Conservation (phyloP, 2,113 vertebrate species). For the Mystacornis crossleyi region DNA sequence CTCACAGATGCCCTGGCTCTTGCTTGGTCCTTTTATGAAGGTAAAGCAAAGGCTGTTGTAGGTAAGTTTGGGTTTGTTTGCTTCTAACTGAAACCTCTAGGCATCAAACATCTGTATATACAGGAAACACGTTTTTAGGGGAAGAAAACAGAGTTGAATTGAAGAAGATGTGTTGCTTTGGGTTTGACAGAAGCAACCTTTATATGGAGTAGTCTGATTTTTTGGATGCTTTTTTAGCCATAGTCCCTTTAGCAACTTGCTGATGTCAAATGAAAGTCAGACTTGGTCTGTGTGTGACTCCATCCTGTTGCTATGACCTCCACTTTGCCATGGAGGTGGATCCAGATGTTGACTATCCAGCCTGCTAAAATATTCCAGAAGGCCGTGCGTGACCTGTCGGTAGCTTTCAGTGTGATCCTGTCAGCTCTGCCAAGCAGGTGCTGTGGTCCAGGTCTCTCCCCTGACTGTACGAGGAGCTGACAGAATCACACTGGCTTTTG, state of each 20-base stretch:
- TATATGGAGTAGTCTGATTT: background rate
- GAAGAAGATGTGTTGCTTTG: background rate
- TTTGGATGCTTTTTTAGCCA: accelerated
- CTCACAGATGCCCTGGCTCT: conserved; percentile 91
- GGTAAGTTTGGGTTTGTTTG: conserved; percentile 75
- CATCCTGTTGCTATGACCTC: background rate
- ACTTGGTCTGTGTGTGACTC: background rate
- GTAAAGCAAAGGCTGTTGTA: conserved; percentile 94
- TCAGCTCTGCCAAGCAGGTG: background rate
- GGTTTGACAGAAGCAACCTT: background rate
- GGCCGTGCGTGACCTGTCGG: background rate
- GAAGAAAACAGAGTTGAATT: background rate
- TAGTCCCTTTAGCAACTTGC: background rate
- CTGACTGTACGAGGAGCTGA: background rate
- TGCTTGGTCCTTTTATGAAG: conserved; percentile 96
- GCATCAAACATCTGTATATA: background rate
- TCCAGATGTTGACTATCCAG: background rate
- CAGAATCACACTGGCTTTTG: background rate
- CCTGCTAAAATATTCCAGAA: background rate
- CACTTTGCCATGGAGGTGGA: background rate
- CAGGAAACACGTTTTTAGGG: background rate
- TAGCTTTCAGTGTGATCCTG: background rate
- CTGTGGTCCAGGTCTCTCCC: background rate
- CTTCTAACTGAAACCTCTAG: background rate
- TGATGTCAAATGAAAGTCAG: background rate